Percentiles rank a stretch among this genome's conserved stretches.
Evolutionary conservation across 2,888 invertebrate species (phyloP).

Genomic region (Andrena fulva): DNA sequence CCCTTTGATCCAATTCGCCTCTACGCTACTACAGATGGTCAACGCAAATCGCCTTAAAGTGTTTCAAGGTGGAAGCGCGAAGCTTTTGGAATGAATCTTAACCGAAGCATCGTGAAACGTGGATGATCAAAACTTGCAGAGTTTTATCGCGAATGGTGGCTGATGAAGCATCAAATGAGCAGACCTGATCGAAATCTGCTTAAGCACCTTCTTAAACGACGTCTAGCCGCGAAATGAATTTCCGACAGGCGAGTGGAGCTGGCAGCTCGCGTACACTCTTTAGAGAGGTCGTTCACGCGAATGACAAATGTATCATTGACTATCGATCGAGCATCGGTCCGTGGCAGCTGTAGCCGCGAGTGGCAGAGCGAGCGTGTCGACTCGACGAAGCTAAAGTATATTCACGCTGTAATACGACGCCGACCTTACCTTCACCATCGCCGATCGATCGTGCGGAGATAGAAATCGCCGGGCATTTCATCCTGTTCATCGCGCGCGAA

Average conservation of each 20-base stretch:
- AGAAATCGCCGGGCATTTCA: constrained; percentile 39
- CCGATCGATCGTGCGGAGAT: constrained; percentile 21
- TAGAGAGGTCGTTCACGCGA: neutral
- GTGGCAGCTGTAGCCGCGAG: neutral
- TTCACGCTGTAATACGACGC: constrained; percentile 1
- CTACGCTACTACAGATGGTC: neutral
- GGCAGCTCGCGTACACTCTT: neutral
- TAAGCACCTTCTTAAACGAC: neutral
- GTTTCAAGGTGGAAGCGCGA: too few relatives aligned
- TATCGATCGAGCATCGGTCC: neutral
- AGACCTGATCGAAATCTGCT: constrained; percentile 38
- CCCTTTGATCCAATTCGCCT: too few relatives aligned
- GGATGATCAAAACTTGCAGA: constrained; percentile 25
- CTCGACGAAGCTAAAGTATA: neutral
- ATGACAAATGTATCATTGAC: constrained; percentile 5
- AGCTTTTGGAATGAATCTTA: neutral
- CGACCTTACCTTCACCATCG: constrained; percentile 12
- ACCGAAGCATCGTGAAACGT: neutral
- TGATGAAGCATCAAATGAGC: constrained; percentile 44
- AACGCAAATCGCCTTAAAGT: neutral
- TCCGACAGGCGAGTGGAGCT: neutral
- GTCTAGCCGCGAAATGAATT: constrained; percentile 10
- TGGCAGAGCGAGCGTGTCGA: neutral
- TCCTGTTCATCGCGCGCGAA: neutral
- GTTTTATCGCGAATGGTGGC: constrained; percentile 21